These are phyloP conservation scores for Cassiopea xamachana DNA, from an alignment of 30 jellyfish, hydroid and myxozoan species.

Conservation along the genomic window DNA sequence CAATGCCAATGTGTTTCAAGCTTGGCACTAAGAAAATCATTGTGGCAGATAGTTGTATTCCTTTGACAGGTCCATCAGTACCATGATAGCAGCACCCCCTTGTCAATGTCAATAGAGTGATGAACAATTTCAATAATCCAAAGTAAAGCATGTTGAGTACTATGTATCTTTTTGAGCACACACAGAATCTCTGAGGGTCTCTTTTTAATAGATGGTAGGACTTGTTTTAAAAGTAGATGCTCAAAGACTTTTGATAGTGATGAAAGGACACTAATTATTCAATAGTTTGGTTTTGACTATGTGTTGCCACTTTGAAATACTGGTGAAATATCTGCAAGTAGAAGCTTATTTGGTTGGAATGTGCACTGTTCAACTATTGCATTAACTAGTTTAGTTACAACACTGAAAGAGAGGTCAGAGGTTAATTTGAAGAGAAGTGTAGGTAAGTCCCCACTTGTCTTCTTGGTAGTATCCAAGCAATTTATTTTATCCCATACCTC, in stretches of 20 bases:
- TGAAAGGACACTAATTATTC: conserved; percentile 1
- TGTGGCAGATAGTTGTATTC: conserved; percentile 38
- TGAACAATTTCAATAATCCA: conserved; percentile 20
- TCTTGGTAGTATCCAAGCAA: conserved; percentile 35
- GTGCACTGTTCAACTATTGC: conserved; percentile 51
- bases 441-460: conserved; percentile 67
- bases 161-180: conserved; percentile 34
- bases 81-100: conserved; percentile 15
- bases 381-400: conserved; percentile 42
- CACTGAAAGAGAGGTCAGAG: background rate
- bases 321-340: conserved; percentile 1
- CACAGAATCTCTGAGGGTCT: conserved; percentile 35
- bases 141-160: conserved; percentile 37
- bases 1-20: conserved; percentile 50
- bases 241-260: background rate
- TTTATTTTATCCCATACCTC: conserved; percentile 48
- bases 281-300: conserved; percentile 23
- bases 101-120: background rate
- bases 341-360: conserved; percentile 23
- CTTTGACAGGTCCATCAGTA: conserved; percentile 42
- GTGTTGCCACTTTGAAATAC: background rate
- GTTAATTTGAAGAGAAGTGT: conserved; percentile 22
- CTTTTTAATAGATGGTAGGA: conserved; percentile 30
- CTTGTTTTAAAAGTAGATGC: background rate
- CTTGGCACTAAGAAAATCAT: conserved; percentile 40